Percentiles rank a stretch among this genome's conserved stretches.
Conservation (phyloP, 2,113 vertebrate species). For the Corapipo altera region DNA sequence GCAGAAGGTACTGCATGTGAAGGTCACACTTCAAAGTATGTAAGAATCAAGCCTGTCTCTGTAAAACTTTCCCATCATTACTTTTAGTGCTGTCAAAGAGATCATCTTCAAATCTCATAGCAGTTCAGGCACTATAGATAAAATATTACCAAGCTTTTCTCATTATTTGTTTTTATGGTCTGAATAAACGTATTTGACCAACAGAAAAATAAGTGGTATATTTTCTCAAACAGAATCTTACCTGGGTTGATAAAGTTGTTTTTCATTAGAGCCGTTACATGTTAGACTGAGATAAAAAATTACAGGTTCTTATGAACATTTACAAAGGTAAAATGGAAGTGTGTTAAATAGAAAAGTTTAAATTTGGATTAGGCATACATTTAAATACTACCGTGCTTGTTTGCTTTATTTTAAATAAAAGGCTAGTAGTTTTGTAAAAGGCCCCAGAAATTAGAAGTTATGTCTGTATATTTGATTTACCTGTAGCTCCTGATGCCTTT, state of each 20-base stretch:
- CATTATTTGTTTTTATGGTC: not conserved
- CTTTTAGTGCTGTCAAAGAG: not conserved
- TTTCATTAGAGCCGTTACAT: not conserved
- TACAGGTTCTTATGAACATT: not conserved
- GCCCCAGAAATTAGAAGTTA: not conserved
- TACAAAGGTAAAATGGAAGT: not conserved
- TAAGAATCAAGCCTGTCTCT: not conserved
- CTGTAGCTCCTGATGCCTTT: constrained; percentile 83
- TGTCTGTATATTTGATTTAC: constrained; percentile 53
- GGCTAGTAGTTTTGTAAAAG: not conserved
- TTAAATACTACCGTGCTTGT: not conserved
- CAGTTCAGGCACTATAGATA: not conserved
- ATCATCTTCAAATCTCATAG: not conserved
- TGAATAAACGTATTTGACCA: not conserved
- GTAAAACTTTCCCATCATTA: not conserved
- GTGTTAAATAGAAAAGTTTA: not conserved
- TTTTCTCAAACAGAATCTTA: not conserved
- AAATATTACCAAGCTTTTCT: not conserved
- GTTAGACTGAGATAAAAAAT: not conserved
- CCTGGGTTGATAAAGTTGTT: not conserved
- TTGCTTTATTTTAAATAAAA: not conserved
- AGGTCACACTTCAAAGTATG: not conserved
- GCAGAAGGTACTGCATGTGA: not conserved
- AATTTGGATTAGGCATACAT: not conserved
- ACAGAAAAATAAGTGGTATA: not conserved